Evolutionary conservation across 2,888 invertebrate genomes (phyloP).

Genomic region (Phyllotreta cruciferae): DNA sequence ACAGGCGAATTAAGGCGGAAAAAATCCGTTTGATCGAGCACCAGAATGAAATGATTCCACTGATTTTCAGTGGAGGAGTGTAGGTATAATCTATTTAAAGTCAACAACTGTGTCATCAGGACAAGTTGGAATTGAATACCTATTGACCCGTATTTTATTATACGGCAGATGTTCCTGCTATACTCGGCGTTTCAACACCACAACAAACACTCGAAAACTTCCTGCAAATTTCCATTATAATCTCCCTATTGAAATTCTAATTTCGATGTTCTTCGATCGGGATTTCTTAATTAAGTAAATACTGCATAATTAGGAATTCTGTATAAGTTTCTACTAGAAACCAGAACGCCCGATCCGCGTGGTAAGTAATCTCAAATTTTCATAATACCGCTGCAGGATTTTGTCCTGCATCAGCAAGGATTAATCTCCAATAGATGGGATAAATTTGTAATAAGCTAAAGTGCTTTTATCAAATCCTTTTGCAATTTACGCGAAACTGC

Average conservation of each 20-base stretch:
- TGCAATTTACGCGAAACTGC: too few species aligned
- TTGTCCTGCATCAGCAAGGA: slow-evolving; percentile 16
- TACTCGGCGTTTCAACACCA: slow-evolving; percentile 10
- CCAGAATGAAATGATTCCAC: neutral
- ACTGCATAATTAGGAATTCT: slow-evolving; percentile 30
- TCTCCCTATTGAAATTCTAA: slow-evolving; percentile 27
- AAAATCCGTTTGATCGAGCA: too few species aligned
- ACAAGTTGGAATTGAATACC: neutral
- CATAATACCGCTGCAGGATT: slow-evolving; percentile 18
- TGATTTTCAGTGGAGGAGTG: neutral
- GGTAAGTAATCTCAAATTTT: slow-evolving; percentile 20
- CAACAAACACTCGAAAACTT: slow-evolving; percentile 23
- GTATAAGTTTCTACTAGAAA: slow-evolving; percentile 1
- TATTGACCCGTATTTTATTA: slow-evolving; percentile 14
- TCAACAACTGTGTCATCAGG: slow-evolving; percentile 10
- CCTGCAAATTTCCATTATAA: slow-evolving; percentile 28
- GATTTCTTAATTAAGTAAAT: slow-evolving; percentile 34
- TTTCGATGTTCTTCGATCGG: slow-evolving; percentile 24
- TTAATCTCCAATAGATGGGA: slow-evolving; percentile 17
- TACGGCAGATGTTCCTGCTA: neutral
- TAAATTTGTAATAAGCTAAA: slow-evolving; percentile 13
- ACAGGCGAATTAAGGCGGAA: too few species aligned
- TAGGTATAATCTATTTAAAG: slow-evolving; percentile 2
- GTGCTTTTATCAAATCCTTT: slow-evolving; percentile 11
- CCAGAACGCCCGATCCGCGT: slow-evolving; percentile 7